Evolutionary conservation across 2,113 vertebrate genomes (phyloP), one percentile per base, ranked within the genome.

Genomic region (Carettochelys insculpta): DNA sequence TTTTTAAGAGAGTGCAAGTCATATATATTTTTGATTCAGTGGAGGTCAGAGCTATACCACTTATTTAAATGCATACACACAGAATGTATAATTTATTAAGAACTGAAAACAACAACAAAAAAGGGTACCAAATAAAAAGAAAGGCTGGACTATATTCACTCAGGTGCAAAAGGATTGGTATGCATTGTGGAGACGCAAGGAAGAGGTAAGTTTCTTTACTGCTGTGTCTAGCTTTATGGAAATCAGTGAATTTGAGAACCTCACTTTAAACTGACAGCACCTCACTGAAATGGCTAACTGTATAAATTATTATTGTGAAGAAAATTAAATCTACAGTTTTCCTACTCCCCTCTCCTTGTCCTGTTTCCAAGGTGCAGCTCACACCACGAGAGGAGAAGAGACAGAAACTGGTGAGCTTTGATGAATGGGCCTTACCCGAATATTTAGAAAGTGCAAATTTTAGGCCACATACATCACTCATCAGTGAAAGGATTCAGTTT

Each of bases 271-370:
- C 6, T 27, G 71, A 5, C 0, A 65, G 68, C 11, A 10, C 11
- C 29, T 52, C 25, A 8, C 0, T 0, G 7, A n/a, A 48, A 58
- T 48, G n/a, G 45, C 47, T 77, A 47, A 12, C 38, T 31, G 61
- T 50, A 73, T 77, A 24, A 43, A 52, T 80, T 24, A n/a, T 41
- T 22, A 48, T 31, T 45, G 41, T 16, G 56, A n/a, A 77, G n/a
- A 0, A 68, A 58, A 56, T n/a, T n/a, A 45, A n/a, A 76, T 29
- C n/a, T 4, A 27, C 5, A 0, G 0, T 29, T 75, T 45, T 11
- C 38, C 24, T 27, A 45, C 12, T 45, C 13, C 27, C 77, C 38
- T 78, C 38, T 10, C 52, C 78, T 43, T 25, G 17, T 38, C 73
- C 22, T 19, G 4, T 10, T 92, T 82, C 83, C 3, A 65, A 48